Conservation (phyloP, 2,113 vertebrate species). For the Ornithorhynchus anatinus region DNA sequence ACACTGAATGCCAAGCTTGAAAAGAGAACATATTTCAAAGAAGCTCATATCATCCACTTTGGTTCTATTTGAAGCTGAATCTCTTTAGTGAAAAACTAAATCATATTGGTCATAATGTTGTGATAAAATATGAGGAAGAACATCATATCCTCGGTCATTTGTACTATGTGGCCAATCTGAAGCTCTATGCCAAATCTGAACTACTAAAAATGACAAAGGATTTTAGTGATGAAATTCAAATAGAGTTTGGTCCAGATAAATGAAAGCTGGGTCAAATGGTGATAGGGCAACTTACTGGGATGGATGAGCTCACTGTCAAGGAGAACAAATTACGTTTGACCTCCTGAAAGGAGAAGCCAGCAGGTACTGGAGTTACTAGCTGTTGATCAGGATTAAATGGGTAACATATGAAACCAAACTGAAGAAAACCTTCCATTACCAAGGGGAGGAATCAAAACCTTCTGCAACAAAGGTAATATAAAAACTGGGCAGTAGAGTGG, state of each 20-base stretch:
- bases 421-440: too few relatives aligned
- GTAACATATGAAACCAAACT: too few relatives aligned
- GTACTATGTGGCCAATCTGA: not conserved
- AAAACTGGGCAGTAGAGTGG: too few relatives aligned
- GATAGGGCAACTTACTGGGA: not conserved
- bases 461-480: too few relatives aligned
- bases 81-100: slow-evolving; percentile 7
- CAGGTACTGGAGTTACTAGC: not conserved
- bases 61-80: slow-evolving; percentile 8
- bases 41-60: not conserved
- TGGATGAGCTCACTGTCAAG: not conserved
- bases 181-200: not conserved
- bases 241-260: not conserved
- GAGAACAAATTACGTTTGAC: not conserved
- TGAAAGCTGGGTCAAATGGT: not conserved
- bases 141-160: not conserved
- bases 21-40: slow-evolving; percentile 9
- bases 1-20: too few relatives aligned
- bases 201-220: not conserved
- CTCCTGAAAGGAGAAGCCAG: not conserved
- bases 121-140: slow-evolving; percentile 15
- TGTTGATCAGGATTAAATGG: not conserved
- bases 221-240: not conserved
- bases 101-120: not conserved
- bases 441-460: too few relatives aligned